A percentile compares a stretch with the other conserved stretches of the same genome.
Evolutionary conservation across 2,113 vertebrate species (phyloP).

Genomic region (Chionodraco myersi): DNA sequence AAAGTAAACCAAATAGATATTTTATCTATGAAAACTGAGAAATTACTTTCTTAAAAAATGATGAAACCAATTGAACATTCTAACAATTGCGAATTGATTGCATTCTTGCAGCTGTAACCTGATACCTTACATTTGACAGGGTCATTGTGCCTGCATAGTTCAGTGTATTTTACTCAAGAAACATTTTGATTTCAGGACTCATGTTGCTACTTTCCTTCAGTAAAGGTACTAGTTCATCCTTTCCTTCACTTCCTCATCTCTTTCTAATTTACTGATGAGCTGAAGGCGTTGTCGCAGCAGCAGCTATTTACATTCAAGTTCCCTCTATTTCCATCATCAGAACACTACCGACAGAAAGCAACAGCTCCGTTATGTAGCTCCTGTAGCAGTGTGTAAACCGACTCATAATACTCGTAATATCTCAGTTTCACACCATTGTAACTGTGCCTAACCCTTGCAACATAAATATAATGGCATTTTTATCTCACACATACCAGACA

Average conservation of each 20-base stretch:
- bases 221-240: not conserved
- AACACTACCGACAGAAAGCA: not conserved
- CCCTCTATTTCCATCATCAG: not conserved
- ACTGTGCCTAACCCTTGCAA: not conserved
- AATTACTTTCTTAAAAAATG: too few relatives aligned
- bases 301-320: not conserved
- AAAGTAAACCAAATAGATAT: too few relatives aligned
- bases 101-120: not conserved
- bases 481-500: not conserved
- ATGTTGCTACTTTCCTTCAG: not conserved
- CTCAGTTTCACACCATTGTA: not conserved
- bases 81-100: too few relatives aligned
- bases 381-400: not conserved
- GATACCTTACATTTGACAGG: not conserved
- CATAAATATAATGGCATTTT: not conserved
- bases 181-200: not conserved
- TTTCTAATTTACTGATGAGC: constrained; percentile 6
- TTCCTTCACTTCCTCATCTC: not conserved
- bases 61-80: too few relatives aligned
- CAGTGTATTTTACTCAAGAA: not conserved
- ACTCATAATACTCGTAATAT: not conserved
- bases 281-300: not conserved
- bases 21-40: too few relatives aligned
- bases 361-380: not conserved
- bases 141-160: not conserved